Conservation (phyloP, 1,140 invertebrate genomes). For the Anastrepha obliqua region DNA sequence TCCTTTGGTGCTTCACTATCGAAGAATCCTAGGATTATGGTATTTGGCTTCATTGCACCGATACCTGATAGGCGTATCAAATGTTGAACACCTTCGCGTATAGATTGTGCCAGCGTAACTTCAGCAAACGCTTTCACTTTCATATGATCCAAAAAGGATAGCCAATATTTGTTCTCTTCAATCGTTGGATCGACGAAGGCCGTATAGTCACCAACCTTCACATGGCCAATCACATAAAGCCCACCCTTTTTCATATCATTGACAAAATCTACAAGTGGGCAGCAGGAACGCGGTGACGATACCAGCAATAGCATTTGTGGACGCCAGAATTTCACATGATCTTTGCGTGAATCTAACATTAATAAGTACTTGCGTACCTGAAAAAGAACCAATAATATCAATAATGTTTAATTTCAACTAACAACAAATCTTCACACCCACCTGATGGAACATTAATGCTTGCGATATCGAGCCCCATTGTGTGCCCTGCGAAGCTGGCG, state of each 20-base stretch:
- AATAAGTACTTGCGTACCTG: conserved; percentile 95
- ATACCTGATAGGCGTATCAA: conserved; percentile 93
- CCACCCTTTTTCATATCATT: conserved; percentile 99
- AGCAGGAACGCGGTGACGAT: conserved; percentile 90
- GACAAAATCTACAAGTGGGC: conserved; percentile 96
- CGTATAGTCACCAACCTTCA: conserved; percentile 82
- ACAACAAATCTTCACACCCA: conserved; percentile 39
- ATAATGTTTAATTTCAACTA: background rate
- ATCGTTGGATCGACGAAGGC: conserved; percentile 81
- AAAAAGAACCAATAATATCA: background rate
- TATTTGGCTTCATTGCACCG: conserved; percentile 99
- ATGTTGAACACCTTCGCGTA: conserved; percentile 94
- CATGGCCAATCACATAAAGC: conserved; percentile 95
- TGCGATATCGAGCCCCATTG: conserved; percentile 99
- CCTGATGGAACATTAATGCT: conserved; percentile 98
- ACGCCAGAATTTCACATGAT: conserved; percentile 99
- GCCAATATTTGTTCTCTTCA: conserved; percentile 89
- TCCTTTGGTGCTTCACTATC: conserved; percentile 84
- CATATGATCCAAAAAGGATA: conserved; percentile 90
- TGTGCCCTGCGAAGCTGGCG: conserved; percentile 85
- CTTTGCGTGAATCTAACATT: conserved; percentile 94
- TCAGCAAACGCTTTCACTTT: conserved; percentile 98
- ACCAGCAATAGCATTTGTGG: conserved; percentile 97
- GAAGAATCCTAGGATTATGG: conserved; percentile 93
- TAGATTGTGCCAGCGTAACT: conserved; percentile 88